Evolutionary conservation across 92 coral and sea anemone genomes (phyloP), one percentile per base, ranked within the genome.

Genomic region (Heteractis magnifica): DNA sequence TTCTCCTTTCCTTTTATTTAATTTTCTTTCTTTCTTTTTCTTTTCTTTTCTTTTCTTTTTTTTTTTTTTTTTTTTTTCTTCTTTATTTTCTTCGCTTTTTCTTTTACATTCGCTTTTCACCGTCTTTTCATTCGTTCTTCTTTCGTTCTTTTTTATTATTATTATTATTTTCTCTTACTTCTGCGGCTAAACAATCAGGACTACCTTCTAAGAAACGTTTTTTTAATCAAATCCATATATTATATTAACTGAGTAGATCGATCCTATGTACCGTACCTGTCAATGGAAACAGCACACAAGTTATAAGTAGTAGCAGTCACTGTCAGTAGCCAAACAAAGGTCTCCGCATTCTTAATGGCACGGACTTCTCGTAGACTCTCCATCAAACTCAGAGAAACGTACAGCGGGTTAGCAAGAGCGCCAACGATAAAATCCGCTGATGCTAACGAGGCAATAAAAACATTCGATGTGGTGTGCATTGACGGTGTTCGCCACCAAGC

Each of bases 271-370:
- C 26, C 20, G 55, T 2, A 75, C 79, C 79, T 75, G 56, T 75
- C 79, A 3, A 75, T 75, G 4, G 79, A 75, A 16, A 75, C 59
- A 52, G 79, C 79, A 75, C 79, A 75, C 56, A 75, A 12, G 20
- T 75, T 75, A 23, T 75, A 49, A 8, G 79, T 75, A 6, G 79
- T 75, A 19, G 79, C 79, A 20, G 79, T 75, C 4, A 75, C 79
- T 1, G 79, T 75, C 59, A 75, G 49, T 6, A 75, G 79, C 79
- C 79, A 75, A 8, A 52, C 79, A 75, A 75, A 75, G 19, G 79
- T 75, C 59, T 75, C 79, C 1, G 79, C 79, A 50, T 75, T 75
- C 56, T 75, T 75, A 10, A 75, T 49, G 12, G 55, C 56, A 12
- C 26, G 79, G 12, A 75, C 58, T n/a, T 75, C 79, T 75, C 79